Conservation (phyloP, 2,888 invertebrate species). For the Terebella lapidaria region DNA sequence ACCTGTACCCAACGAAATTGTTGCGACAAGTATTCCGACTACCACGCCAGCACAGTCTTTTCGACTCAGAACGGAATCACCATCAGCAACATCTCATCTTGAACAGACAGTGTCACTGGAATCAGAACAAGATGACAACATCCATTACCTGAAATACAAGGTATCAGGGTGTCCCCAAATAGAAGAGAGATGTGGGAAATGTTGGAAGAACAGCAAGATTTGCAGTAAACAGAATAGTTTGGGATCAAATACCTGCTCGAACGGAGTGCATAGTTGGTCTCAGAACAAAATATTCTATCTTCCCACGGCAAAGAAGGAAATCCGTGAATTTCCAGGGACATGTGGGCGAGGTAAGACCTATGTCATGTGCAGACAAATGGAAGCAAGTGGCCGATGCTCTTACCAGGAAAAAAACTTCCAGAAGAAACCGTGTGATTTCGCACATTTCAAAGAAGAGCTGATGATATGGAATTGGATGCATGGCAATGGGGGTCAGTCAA, state of each 20-base stretch:
- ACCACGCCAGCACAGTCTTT: not conserved
- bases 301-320: conserved; percentile 32
- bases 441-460: conserved; percentile 44
- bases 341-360: conserved; percentile 35
- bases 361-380: conserved; percentile 35
- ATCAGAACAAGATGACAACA: too few species aligned
- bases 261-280: conserved; percentile 32
- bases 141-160: too few species aligned
- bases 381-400: too few species aligned
- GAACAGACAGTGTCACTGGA: too few species aligned
- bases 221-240: conserved; percentile 31
- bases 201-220: not conserved
- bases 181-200: conserved; percentile 39
- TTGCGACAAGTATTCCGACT: too few species aligned
- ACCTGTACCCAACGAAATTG: too few species aligned
- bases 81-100: too few species aligned
- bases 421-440: conserved; percentile 38
- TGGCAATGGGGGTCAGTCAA: conserved; percentile 34
- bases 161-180: conserved; percentile 33
- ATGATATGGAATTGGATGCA: conserved; percentile 48
- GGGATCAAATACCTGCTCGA: too few species aligned
- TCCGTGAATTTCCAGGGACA: conserved; percentile 33
- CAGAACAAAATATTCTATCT: conserved; percentile 33
- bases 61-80: too few species aligned
- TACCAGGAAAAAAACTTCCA: conserved; percentile 33